Base-by-base conservation (phyloP, 1,140 invertebrate genomes). In the Ladona fulva region DNA sequence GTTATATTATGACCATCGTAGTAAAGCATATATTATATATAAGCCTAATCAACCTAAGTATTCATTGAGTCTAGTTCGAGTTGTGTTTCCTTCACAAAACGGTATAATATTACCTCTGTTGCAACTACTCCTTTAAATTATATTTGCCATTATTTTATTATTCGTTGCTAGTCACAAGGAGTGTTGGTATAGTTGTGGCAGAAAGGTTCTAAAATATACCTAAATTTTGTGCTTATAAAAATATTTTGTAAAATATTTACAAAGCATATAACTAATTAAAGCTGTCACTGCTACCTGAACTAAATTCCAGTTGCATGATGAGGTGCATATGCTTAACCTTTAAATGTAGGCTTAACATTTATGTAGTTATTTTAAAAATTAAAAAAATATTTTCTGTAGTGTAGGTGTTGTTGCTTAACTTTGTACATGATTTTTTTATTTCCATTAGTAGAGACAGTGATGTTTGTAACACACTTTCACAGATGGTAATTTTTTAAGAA, bases 221-320 rank as follows among this genome's bases (percentile, higher is more conserved):
- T 42, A 76, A 37, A 22, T 37, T n/a, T 42, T 37, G 42, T 37
- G 29, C 22, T 37, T 24, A 29, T 29, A 24, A 76, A 42, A n/a
- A 37, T 29, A 42, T 76, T 37, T 66, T 66, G 52, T 66, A 66
- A 66, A 76, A 76, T 42, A 25, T 76, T 25, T 76, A n/a, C 24
- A 14, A 37, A 76, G 42, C 25, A 37, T n/a, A 25, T 25, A 24
- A 37, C 24, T n/a, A 66, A 66, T 66, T 42, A 42, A 29, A 76
- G 75, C 75, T 76, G 75, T 37, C 75, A 42, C 75, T 37, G 42
- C 75, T 76, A 76, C 75, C n/a, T 29, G 25, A 76, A 76, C 75
- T 37, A 37, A 37, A 42, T 75, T 24, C 19, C 19, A 37, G 25
- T 76, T 29, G 25, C 25, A 29, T 76, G 75, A 25, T 29, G 42